Conservation (phyloP, 2,113 vertebrate species). For the Plecotus auritus region DNA sequence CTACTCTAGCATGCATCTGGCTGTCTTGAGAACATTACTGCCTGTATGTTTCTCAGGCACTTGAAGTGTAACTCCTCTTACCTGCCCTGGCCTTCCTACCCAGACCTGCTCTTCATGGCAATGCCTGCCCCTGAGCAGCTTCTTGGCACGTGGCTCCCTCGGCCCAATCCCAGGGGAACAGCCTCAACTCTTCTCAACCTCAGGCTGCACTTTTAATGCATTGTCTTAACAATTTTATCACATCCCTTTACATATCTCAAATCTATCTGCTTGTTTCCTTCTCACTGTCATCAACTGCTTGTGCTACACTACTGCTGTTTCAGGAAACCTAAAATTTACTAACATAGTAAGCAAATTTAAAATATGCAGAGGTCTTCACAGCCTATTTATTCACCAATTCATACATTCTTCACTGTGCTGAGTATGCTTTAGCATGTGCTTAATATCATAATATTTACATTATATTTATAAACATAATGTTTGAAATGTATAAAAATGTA, state of each 20-base stretch:
- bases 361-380: background rate
- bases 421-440: background rate
- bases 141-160: accelerated
- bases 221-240: background rate
- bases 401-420: background rate
- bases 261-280: background rate
- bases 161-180: accelerated
- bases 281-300: background rate
- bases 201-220: background rate
- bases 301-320: accelerated
- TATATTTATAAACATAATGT: background rate
- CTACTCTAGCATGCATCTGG: no score
- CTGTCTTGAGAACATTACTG: background rate
- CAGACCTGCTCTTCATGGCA: background rate
- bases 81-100: background rate
- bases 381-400: background rate
- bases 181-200: background rate
- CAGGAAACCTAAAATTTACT: background rate
- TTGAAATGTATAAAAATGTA: background rate
- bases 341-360: background rate
- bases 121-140: background rate
- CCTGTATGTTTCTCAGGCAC: background rate
- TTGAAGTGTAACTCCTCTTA: background rate
- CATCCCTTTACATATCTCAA: background rate
- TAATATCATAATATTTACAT: background rate